Base-by-base conservation (phyloP, 2,113 vertebrate species). In the Nycticebus coucang region DNA sequence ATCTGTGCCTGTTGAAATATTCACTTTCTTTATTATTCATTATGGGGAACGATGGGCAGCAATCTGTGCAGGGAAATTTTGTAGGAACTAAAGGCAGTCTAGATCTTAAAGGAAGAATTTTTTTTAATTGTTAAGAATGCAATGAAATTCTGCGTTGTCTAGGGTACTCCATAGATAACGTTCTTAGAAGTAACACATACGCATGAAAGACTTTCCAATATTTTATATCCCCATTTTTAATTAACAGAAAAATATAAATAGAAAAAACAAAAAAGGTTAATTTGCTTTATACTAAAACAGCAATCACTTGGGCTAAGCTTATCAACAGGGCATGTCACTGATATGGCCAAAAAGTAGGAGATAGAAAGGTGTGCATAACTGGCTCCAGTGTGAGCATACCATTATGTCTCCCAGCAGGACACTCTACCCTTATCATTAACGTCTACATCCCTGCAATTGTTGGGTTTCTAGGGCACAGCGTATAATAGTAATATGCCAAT, bases 51-150 rank as follows among this genome's bases (percentile, higher is more conserved):
- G 68, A 50, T 9, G 45, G 8, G 45, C 45, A 57, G 50, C 59
- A 80, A 81, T 90, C 53, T 62, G 5, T 35, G 14, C 12, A 93
- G 83, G 24, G 26, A 91, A 96, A 53, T 71, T 18, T 87, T 35
- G 33, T 2, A 53, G n/a, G 83, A 41, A 82, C 15, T 69, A 80
- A 89, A 95, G 28, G 35, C 19, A 88, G 24, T 79, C 41, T 18
- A 55, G 30, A 90, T 28, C 55, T 88, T 64, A 89, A 89, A 96
- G 30, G 77, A 87, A 82, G 12, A 96, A 21, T 60, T 45, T 18
- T 86, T 92, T 77, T 85, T 21, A 33, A 81, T 62, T 57, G 75
- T 57, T 74, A 78, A 75, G 19, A 87, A 87, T 75, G 28, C n/a
- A 74, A 72, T 15, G 60, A 86, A 92, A 78, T 4, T 78, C 62